A percentile compares a stretch with the other conserved stretches of the same genome.
Evolutionary conservation across 2,888 invertebrate species (phyloP).

Genomic region (Xanthia icteritia): DNA sequence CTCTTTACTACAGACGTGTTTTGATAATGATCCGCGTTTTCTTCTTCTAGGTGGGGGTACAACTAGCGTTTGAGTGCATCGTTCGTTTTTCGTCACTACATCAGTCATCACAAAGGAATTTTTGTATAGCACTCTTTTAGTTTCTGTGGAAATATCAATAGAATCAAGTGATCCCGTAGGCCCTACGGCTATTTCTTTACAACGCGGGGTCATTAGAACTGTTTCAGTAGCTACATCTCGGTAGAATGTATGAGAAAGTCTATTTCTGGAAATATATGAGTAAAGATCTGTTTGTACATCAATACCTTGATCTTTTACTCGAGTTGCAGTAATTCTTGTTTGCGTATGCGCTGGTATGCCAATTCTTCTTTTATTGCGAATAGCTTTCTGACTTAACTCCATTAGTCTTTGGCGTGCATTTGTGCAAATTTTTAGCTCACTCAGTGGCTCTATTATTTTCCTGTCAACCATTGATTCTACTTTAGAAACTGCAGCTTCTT

Average conservation of each 20-base stretch:
- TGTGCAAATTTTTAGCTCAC: slow-evolving; percentile 90
- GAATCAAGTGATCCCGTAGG: slow-evolving; percentile 79
- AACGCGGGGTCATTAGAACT: slow-evolving; percentile 85
- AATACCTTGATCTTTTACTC: slow-evolving; percentile 90
- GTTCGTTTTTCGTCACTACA: slow-evolving; percentile 73
- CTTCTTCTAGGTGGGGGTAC: slow-evolving; percentile 81
- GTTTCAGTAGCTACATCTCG: slow-evolving; percentile 85
- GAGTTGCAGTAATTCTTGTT: slow-evolving; percentile 86
- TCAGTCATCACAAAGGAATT: slow-evolving; percentile 86
- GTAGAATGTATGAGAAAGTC: slow-evolving; percentile 74
- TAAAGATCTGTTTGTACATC: slow-evolving; percentile 90
- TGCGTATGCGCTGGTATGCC: slow-evolving; percentile 91
- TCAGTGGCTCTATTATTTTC: slow-evolving; percentile 85
- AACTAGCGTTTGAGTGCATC: slow-evolving; percentile 81
- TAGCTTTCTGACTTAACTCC: slow-evolving; percentile 91
- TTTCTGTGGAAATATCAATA: slow-evolving; percentile 81
- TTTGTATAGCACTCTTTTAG: slow-evolving; percentile 73
- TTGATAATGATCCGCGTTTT: slow-evolving; percentile 68
- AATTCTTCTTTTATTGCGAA: slow-evolving; percentile 87
- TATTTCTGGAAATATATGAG: slow-evolving; percentile 79
- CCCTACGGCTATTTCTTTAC: slow-evolving; percentile 86
- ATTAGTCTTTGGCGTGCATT: slow-evolving; percentile 90
- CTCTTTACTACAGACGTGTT: slow-evolving; percentile 58
- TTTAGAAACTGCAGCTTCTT: slow-evolving; percentile 84
- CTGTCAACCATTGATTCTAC: slow-evolving; percentile 84